Evolutionary conservation across 1,140 invertebrate species (phyloP).

Genomic region (Pseudomyrmex dendroicus): DNA sequence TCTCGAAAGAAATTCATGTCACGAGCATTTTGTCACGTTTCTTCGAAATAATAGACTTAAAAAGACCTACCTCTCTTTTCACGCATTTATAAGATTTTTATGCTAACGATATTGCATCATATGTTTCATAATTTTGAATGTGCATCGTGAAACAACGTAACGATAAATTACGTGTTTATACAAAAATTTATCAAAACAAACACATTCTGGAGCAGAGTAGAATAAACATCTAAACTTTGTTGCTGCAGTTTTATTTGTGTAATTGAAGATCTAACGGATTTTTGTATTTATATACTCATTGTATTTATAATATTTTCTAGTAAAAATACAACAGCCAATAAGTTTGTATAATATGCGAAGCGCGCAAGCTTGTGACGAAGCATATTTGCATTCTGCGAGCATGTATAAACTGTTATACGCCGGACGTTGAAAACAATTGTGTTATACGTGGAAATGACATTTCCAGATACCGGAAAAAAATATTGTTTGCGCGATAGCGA

Average conservation of each 20-base stretch:
- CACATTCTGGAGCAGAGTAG: neutral
- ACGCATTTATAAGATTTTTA: slow-evolving; percentile 11
- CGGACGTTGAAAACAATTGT: slow-evolving; percentile 47
- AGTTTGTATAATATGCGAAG: slow-evolving; percentile 6
- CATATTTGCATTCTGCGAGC: slow-evolving; percentile 18
- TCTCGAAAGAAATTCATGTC: slow-evolving; percentile 4
- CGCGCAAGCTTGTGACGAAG: slow-evolving; percentile 8
- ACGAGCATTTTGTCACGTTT: neutral
- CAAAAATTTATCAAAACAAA: neutral
- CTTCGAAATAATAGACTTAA: slow-evolving; percentile 22
- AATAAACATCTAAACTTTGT: neutral
- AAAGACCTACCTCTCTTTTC: neutral
- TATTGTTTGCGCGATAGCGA: slow-evolving; percentile 45
- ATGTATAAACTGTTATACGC: slow-evolving; percentile 13
- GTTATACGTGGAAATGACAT: slow-evolving; percentile 52
- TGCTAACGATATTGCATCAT: neutral
- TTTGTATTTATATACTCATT: neutral
- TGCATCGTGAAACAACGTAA: too few species aligned
- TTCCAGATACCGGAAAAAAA: slow-evolving; percentile 52
- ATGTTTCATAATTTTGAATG: neutral
- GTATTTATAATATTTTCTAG: neutral
- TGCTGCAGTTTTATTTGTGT: neutral
- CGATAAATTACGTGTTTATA: neutral
- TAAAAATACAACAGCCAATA: neutral
- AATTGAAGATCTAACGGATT: neutral